These are phyloP conservation scores for Zophobas morio DNA, from an alignment of 1,140 invertebrate species.

Conservation along the genomic window DNA sequence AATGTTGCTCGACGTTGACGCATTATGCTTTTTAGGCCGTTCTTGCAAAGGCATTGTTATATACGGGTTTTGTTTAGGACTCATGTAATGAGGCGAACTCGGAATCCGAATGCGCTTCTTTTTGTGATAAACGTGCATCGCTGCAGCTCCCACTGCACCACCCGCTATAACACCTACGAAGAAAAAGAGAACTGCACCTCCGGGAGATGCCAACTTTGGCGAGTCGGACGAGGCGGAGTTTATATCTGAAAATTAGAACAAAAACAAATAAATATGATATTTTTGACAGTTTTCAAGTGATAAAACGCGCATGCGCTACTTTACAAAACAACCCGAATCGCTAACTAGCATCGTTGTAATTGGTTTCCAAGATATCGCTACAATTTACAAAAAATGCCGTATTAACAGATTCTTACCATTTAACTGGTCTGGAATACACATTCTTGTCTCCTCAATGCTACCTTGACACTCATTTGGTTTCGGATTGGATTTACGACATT, in stretches of 20 bases:
- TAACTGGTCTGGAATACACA: slow-evolving; percentile 71
- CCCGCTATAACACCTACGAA: slow-evolving; percentile 69
- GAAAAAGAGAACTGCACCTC: slow-evolving; percentile 54
- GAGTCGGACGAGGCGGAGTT: background rate
- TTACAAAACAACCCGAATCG: too few relatives aligned
- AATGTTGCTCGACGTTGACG: slow-evolving; percentile 70
- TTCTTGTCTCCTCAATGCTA: slow-evolving; percentile 74
- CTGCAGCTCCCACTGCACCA: slow-evolving; percentile 37
- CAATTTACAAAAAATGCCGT: background rate
- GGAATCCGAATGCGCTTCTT: slow-evolving; percentile 72
- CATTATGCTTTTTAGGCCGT: slow-evolving; percentile 68
- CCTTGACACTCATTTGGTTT: slow-evolving; percentile 77
- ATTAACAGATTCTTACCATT: slow-evolving; percentile 56
- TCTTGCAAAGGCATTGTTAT: slow-evolving; percentile 80
- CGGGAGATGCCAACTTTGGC: slow-evolving; percentile 15
- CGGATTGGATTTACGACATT: slow-evolving; percentile 71
- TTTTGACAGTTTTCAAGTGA: background rate
- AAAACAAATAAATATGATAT: background rate
- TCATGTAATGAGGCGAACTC: slow-evolving; percentile 83
- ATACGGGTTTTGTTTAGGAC: slow-evolving; percentile 85
- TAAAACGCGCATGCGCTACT: too few relatives aligned
- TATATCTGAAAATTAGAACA: background rate
- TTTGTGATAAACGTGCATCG: slow-evolving; percentile 56
- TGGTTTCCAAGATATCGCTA: background rate
- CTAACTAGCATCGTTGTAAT: too few relatives aligned